A percentile compares a stretch with the other conserved stretches of the same genome.
Evolutionary conservation across 2,113 vertebrate genomes (phyloP).

Genomic region (Paradoxurus hermaphroditus): DNA sequence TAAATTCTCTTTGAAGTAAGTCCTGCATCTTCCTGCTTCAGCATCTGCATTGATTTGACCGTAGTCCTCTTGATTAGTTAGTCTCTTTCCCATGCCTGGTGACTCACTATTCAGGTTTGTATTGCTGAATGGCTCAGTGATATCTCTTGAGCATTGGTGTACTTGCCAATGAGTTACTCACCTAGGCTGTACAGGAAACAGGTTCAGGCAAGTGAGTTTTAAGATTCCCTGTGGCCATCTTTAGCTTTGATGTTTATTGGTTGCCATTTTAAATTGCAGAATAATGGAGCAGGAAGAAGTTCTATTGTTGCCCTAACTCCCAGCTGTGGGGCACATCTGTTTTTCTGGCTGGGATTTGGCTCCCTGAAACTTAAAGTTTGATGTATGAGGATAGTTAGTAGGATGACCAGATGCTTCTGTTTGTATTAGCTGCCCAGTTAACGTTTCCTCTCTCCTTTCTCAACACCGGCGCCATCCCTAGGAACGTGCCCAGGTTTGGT

Average conservation of each 20-base stretch:
- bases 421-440: constrained; percentile 42
- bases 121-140: not conserved
- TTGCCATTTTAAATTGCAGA: not conserved
- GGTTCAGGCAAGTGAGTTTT: constrained; percentile 43
- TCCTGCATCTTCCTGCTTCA: not conserved
- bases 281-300: not conserved
- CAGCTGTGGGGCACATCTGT: constrained; percentile 14
- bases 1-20: constrained; percentile 21
- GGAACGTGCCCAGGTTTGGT: constrained; percentile 83
- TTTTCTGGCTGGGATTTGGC: not conserved
- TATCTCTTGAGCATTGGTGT: not conserved
- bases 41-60: not conserved
- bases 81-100: not conserved
- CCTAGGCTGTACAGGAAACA: not conserved
- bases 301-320: not conserved
- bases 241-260: constrained; percentile 41
- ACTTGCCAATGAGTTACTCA: constrained; percentile 22
- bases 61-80: not conserved
- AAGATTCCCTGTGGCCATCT: constrained; percentile 12
- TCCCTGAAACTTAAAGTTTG: not conserved
- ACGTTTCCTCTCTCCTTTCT: constrained; percentile 74
- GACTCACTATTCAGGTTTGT: not conserved
- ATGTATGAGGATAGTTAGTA: not conserved
- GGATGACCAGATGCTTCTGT: not conserved
- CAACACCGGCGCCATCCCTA: constrained; percentile 73